Evolutionary conservation across 37 sponge, comb jelly and placozoan genomes (phyloP).

Genomic region (Petrosia ficiformis): DNA sequence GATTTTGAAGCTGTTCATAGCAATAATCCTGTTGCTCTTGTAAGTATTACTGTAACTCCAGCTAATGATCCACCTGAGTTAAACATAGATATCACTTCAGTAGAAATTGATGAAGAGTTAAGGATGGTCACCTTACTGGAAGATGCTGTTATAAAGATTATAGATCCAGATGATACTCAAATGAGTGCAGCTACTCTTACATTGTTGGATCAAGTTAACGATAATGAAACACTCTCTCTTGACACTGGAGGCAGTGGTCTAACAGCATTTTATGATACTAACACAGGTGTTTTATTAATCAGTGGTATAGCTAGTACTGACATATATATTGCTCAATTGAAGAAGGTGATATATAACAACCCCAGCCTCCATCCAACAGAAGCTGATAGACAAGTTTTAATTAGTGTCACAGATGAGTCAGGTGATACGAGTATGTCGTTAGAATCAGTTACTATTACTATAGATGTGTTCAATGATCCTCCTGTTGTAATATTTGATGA

Average conservation of each 20-base stretch:
- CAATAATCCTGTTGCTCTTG: constrained; percentile 35
- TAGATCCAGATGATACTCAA: constrained; percentile 48
- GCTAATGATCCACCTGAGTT: constrained; percentile 67
- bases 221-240: constrained; percentile 39
- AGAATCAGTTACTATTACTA: constrained; percentile 25
- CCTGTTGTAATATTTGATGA: constrained; percentile 46
- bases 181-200: constrained; percentile 19
- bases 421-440: constrained; percentile 33
- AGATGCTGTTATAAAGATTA: constrained; percentile 17
- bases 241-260: neutral
- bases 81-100: constrained; percentile 29
- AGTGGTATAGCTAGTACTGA: constrained; percentile 1
- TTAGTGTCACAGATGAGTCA: constrained; percentile 46
- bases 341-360: neutral
- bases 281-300: neutral
- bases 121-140: constrained; percentile 24
- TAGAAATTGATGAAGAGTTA: constrained; percentile 14
- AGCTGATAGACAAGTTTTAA: constrained; percentile 19
- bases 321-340: neutral
- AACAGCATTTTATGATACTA: neutral
- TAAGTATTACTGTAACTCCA: constrained; percentile 36
- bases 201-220: constrained; percentile 30
- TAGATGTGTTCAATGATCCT: constrained; percentile 47
- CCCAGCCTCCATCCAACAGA: constrained; percentile 23
- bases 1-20: constrained; percentile 14